These are phyloP conservation scores for Amyelois transitella DNA, from an alignment of 1,140 invertebrate species.

Conservation along the genomic window DNA sequence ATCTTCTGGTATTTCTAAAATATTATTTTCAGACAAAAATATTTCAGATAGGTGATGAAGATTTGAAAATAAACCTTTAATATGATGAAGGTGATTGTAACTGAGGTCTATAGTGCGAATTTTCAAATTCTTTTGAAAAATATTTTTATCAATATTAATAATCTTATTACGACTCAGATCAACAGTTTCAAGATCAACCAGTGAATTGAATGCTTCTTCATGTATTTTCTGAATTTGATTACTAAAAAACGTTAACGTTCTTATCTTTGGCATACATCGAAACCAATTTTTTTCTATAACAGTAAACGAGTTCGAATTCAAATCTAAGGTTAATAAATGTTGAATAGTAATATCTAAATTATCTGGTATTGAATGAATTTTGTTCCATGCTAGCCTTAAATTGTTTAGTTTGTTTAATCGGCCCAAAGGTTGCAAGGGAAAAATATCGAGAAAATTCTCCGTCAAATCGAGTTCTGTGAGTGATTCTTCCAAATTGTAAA, in stretches of 20 bases:
- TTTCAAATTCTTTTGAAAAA: conserved; percentile 83
- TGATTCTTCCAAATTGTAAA: conserved; percentile 86
- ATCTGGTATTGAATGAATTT: conserved; percentile 78
- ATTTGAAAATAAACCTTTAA: conserved; percentile 86
- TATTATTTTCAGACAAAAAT: conserved; percentile 93
- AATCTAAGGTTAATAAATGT: conserved; percentile 84
- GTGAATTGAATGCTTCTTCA: conserved; percentile 82
- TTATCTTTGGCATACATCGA: conserved; percentile 83
- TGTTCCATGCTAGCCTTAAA: conserved; percentile 88
- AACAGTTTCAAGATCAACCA: conserved; percentile 85
- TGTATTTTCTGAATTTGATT: conserved; percentile 88
- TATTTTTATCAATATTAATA: conserved; percentile 80
- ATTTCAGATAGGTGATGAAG: conserved; percentile 85
- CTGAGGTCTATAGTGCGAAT: conserved; percentile 89
- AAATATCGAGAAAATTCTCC: conserved; percentile 87
- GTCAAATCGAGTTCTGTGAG: conserved; percentile 88
- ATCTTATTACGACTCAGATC: conserved; percentile 93
- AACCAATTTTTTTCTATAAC: conserved; percentile 85
- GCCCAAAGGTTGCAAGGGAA: conserved; percentile 86
- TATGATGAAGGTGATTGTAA: conserved; percentile 91
- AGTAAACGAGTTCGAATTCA: conserved; percentile 90
- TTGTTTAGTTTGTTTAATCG: conserved; percentile 84
- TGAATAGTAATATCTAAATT: conserved; percentile 82
- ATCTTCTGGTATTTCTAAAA: conserved; percentile 86
- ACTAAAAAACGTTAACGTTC: conserved; percentile 87